Evolutionary conservation across 2,113 vertebrate species (phyloP).

Genomic region (Channa maculata): DNA sequence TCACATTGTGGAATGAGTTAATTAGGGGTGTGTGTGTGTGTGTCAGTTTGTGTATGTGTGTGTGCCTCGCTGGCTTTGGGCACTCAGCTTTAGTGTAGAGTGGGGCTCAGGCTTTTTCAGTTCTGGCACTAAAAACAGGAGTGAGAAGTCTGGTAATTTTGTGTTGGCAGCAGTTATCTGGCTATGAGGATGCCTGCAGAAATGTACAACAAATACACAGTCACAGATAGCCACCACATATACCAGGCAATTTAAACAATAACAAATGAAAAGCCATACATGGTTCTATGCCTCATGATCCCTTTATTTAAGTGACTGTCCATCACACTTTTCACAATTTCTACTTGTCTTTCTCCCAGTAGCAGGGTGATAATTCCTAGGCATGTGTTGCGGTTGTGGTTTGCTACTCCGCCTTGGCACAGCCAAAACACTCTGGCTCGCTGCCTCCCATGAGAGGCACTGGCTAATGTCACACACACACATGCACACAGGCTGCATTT

Average conservation of each 20-base stretch:
- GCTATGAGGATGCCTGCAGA: conserved; percentile 22
- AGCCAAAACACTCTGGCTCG: conserved; percentile 10
- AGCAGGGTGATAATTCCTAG: conserved; percentile 47
- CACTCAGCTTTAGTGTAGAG: not conserved
- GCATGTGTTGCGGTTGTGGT: conserved; percentile 35
- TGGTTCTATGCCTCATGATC: not conserved
- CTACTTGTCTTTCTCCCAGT: conserved; percentile 16
- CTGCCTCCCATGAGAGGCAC: conserved; percentile 22
- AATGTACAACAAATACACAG: conserved; percentile 14
- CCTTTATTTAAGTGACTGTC: not conserved
- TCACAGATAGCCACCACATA: not conserved
- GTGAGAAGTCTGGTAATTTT: conserved; percentile 28
- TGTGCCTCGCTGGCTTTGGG: not conserved
- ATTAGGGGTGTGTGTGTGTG: not conserved
- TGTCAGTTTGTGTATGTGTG: not conserved
- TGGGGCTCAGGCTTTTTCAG: conserved; percentile 21
- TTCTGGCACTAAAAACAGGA: conserved; percentile 35
- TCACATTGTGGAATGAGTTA: not conserved
- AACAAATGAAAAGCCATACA: too few species aligned
- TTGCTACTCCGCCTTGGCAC: conserved; percentile 37
- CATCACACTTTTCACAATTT: not conserved
- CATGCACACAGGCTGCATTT: not conserved
- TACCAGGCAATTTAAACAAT: too few species aligned
- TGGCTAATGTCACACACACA: conserved; percentile 20
- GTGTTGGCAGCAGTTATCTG: conserved; percentile 38